Conservation (phyloP, 92 coral and sea anemone species). For the Epizoanthus stellaris region DNA sequence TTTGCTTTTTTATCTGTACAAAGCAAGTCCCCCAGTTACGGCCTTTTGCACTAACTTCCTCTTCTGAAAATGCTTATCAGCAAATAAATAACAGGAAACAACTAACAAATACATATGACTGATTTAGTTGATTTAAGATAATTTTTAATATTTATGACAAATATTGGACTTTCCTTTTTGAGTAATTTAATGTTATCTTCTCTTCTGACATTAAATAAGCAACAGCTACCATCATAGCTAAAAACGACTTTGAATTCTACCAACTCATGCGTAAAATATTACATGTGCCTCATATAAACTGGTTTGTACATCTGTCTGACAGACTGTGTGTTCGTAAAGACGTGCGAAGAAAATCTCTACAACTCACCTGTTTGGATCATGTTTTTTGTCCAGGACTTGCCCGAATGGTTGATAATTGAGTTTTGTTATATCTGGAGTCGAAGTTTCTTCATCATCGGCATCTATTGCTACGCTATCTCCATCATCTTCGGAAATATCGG, state of each 20-base stretch:
- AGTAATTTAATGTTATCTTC: too few relatives aligned
- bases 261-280: neutral
- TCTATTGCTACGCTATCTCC: slow-evolving; percentile 65
- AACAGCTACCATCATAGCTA: neutral
- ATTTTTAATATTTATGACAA: too few relatives aligned
- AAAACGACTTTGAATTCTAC: too few relatives aligned
- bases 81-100: too few relatives aligned
- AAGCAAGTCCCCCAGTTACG: too few relatives aligned
- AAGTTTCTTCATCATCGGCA: slow-evolving; percentile 43
- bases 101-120: too few relatives aligned
- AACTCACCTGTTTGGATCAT: slow-evolving; percentile 88
- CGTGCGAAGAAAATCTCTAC: neutral
- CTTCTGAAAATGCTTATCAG: too few relatives aligned
- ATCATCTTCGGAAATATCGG: slow-evolving; percentile 60
- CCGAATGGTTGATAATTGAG: slow-evolving; percentile 71
- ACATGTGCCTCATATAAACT: neutral
- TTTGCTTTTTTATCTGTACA: too few relatives aligned
- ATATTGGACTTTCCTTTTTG: too few relatives aligned
- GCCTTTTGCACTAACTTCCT: too few relatives aligned
- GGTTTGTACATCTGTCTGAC: neutral
- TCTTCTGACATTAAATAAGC: too few relatives aligned
- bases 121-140: too few relatives aligned
- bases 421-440: slow-evolving; percentile 49
- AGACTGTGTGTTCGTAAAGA: neutral
- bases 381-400: slow-evolving; percentile 49